phyloP scores from a whole-genome alignment of 2,888 invertebrate genomes.

The Agrotis segetum region DNA sequence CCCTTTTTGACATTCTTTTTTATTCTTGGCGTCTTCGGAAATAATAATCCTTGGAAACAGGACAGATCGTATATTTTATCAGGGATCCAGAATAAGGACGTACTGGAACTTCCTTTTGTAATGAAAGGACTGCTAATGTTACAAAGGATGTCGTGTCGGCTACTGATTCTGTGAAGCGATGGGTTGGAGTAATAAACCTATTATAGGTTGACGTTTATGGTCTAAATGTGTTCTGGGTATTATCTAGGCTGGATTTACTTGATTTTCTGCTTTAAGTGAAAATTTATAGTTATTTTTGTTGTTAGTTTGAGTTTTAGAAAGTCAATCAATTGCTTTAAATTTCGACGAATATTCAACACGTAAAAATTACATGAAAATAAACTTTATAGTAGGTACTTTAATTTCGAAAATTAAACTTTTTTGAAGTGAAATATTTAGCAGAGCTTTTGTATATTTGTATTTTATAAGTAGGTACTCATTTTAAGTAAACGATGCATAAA shows the following conservation, averaged over 20 bases:
- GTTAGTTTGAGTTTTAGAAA: not conserved
- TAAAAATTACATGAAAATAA: not conserved
- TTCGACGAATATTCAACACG: not conserved
- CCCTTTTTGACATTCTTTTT: slow-evolving; percentile 78
- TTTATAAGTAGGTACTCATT: not conserved
- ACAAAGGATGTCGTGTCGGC: slow-evolving; percentile 46
- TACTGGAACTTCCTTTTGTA: slow-evolving; percentile 63
- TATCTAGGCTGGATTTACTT: slow-evolving; percentile 11
- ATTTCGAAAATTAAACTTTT: not conserved
- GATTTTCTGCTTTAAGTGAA: slow-evolving; percentile 4
- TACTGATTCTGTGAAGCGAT: slow-evolving; percentile 53
- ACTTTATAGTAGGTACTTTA: not conserved
- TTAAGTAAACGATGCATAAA: not conserved
- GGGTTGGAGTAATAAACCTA: slow-evolving; percentile 55
- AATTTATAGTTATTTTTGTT: not conserved
- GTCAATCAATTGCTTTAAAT: not conserved
- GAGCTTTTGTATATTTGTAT: not conserved
- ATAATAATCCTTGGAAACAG: slow-evolving; percentile 68
- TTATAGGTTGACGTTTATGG: slow-evolving; percentile 48
- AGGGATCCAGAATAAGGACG: slow-evolving; percentile 63
- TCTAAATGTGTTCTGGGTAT: slow-evolving; percentile 33
- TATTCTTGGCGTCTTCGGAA: slow-evolving; percentile 74
- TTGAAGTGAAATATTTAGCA: not conserved
- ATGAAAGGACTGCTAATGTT: slow-evolving; percentile 59
- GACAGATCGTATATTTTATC: slow-evolving; percentile 69